Conservation (phyloP, 2,113 vertebrate species). For the Shinisaurus crocodilurus region DNA sequence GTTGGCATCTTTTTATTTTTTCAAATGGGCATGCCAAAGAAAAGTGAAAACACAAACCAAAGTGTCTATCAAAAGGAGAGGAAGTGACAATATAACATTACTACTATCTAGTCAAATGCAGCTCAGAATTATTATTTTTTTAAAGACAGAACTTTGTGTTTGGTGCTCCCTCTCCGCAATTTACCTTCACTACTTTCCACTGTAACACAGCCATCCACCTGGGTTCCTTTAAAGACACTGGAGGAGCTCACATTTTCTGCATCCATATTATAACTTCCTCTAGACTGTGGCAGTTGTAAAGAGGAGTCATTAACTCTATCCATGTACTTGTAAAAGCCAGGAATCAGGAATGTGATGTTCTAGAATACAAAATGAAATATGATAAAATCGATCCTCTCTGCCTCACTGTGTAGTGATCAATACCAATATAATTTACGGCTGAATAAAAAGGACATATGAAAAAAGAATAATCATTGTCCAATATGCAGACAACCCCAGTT, state of each 20-base stretch:
- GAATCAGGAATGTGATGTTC: constrained; percentile 91
- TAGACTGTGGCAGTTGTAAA: constrained; percentile 44
- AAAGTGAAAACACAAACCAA: neutral
- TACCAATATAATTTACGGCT: neutral
- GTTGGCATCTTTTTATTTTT: neutral
- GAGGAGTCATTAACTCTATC: constrained; percentile 53
- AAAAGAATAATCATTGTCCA: neutral
- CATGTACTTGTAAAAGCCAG: constrained; percentile 89
- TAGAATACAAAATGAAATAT: constrained; percentile 55
- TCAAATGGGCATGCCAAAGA: neutral
- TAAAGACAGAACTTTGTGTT: neutral
- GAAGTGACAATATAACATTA: neutral
- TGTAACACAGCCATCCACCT: constrained; percentile 17
- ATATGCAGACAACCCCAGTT: neutral
- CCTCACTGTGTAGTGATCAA: neutral
- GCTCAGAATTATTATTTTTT: neutral
- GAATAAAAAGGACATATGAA: neutral
- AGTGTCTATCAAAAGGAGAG: neutral
- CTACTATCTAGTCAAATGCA: neutral
- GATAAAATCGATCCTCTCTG: neutral
- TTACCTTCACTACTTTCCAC: constrained; percentile 61
- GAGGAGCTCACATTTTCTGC: constrained; percentile 22
- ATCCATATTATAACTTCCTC: constrained; percentile 25
- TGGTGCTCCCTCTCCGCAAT: neutral
- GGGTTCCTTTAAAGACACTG: neutral